phyloP scores from a whole-genome alignment of 1,140 invertebrate genomes.

The Lycorma delicatula region DNA sequence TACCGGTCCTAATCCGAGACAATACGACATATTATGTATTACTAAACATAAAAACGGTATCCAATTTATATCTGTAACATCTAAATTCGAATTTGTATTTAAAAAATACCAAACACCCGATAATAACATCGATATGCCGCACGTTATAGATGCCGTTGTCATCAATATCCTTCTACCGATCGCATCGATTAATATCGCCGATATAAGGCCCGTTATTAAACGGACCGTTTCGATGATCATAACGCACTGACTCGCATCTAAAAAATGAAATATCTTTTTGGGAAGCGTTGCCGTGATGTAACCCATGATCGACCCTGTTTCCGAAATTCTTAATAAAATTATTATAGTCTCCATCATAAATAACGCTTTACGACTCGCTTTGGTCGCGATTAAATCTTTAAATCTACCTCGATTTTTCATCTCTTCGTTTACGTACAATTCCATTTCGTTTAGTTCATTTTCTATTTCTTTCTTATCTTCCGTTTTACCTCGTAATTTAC shows the following conservation, averaged over 20 bases:
- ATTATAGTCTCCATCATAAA: neutral
- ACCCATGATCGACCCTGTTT: neutral
- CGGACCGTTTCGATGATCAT: neutral
- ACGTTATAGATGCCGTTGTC: too few species aligned
- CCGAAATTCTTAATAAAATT: neutral
- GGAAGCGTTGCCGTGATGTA: neutral
- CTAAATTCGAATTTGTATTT: too few species aligned
- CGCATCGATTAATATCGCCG: neutral
- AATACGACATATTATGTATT: neutral
- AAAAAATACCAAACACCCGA: too few species aligned
- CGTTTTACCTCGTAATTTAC: conserved; percentile 52
- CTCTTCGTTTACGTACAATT: neutral
- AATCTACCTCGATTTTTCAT: neutral
- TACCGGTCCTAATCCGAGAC: neutral
- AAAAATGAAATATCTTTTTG: neutral
- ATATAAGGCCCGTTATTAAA: neutral
- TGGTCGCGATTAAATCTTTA: neutral
- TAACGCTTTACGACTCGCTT: neutral
- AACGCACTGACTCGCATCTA: neutral
- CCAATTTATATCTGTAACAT: too few species aligned
- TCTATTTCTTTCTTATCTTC: neutral
- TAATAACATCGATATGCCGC: too few species aligned
- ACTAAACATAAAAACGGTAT: neutral
- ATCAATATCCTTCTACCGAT: too few species aligned
- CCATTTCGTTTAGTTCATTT: neutral